Evolutionary conservation across 2,888 invertebrate species (phyloP), one percentile per base, ranked within the genome.

Genomic region (Chaetogeoica ovagalla): DNA sequence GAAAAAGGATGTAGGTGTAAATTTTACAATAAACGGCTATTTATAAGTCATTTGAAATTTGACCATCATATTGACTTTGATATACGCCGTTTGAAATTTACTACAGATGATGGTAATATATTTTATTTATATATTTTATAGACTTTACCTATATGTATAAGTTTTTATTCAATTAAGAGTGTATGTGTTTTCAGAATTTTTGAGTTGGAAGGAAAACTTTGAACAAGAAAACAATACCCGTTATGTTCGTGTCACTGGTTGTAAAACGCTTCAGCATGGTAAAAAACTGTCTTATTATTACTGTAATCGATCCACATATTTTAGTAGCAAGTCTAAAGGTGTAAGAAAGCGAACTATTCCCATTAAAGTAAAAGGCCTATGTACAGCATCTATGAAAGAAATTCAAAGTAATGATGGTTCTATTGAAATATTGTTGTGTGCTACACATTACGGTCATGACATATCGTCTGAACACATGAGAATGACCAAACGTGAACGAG

Each of bases 161-260:
- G 39, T 6, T 39, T 39, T 39, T 52, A 73, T 37, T 63, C 21
- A 39, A 37, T 15, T 15, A 8, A 9, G 2, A 13, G 13, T 60
- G 0, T 68, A 30, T 57, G 39, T 73, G 21, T 63, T 81, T 83
- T 68, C 66, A 83, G 83, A 83, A 21, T 83, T 83, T 70, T 82
- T 82, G 76, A 82, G 73, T 76, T 83, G 83, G 83, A 83, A 83
- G 82, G 82, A 83, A 59, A 79, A 82, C 30, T 83, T 82, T 75
- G 83, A 83, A 79, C 82, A 81, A 57, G 75, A 82, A 59, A 83
- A 83, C 77, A 82, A 83, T 23, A 82, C 82, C 52, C 81, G 83
- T 60, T 83, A 83, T 63, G 83, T 83, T n/a, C 82, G 83, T 68
- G 83, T 83, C 65, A 83, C 83, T 71, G 83, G 83, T 23, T 73